Evolutionary conservation across 2,888 invertebrate species (phyloP).

Genomic region (Stramonita haemastoma): DNA sequence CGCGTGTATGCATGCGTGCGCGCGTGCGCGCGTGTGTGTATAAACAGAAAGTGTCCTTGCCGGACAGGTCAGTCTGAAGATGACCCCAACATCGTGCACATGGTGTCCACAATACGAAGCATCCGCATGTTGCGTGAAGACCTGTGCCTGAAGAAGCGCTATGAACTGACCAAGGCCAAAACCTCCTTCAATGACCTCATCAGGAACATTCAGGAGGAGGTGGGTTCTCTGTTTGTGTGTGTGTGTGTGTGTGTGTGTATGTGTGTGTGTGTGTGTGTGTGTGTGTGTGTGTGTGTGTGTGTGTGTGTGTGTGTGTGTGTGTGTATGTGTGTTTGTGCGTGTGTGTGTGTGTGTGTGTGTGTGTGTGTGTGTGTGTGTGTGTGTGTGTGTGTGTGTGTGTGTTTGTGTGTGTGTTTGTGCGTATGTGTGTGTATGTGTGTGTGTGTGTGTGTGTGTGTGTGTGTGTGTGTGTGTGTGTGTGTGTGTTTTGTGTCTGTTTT

Average conservation of each 20-base stretch:
- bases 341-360: too few relatives aligned
- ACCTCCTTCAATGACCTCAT: conserved; percentile 44
- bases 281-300: too few relatives aligned
- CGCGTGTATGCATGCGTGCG: neutral
- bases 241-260: neutral
- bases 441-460: too few relatives aligned
- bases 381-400: too few relatives aligned
- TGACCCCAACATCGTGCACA: conserved; percentile 33
- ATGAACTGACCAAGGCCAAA: conserved; percentile 32
- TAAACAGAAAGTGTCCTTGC: neutral
- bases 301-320: too few relatives aligned
- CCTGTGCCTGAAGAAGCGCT: conserved; percentile 41
- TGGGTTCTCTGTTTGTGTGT: neutral
- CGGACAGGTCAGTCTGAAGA: neutral
- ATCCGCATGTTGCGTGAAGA: conserved; percentile 46
- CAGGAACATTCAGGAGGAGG: conserved; percentile 43
- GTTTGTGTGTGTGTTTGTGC: too few relatives aligned
- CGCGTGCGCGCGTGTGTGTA: neutral
- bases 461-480: too few relatives aligned
- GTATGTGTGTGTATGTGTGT: too few relatives aligned
- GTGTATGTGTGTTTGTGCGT: too few relatives aligned
- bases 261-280: too few relatives aligned
- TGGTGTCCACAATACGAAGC: conserved; percentile 39
- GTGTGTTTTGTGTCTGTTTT: too few relatives aligned
- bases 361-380: too few relatives aligned